Percentiles rank a stretch among this genome's conserved stretches.
These are phyloP conservation scores for Anastrepha ludens DNA, from an alignment of 1,140 invertebrate species.

Conservation along the genomic window DNA sequence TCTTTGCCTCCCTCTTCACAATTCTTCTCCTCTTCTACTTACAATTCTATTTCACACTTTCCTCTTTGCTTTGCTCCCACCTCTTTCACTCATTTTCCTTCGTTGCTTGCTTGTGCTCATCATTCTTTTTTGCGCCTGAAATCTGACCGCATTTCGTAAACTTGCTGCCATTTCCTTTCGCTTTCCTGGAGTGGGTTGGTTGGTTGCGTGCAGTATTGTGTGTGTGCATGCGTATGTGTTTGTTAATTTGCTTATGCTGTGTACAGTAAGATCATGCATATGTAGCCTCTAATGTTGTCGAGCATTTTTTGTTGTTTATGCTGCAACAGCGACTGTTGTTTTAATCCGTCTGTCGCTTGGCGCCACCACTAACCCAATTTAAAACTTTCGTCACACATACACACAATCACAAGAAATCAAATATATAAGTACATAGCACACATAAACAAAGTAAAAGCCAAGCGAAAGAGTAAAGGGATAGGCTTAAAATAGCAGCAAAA, in stretches of 20 bases:
- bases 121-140: neutral
- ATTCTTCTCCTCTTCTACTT: neutral
- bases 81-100: neutral
- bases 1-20: neutral
- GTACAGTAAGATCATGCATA: neutral
- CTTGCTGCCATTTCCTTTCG: constrained; percentile 1
- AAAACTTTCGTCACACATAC: neutral
- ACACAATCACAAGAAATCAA: neutral
- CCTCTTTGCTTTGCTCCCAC: neutral
- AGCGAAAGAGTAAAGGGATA: neutral
- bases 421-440: neutral
- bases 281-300: neutral
- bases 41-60: neutral
- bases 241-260: too few relatives aligned
- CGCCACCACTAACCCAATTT: constrained; percentile 30
- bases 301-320: neutral
- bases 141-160: constrained; percentile 38
- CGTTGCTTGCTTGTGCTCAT: neutral
- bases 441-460: neutral
- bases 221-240: neutral
- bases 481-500: neutral
- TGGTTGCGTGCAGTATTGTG: neutral
- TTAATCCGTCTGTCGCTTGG: neutral
- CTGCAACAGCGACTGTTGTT: neutral
- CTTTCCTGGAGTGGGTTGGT: neutral